A percentile compares a stretch with the other conserved stretches of the same genome.
phyloP scores from a whole-genome alignment of 2,797 vertebrate genomes.

The Liparis tanakae region DNA sequence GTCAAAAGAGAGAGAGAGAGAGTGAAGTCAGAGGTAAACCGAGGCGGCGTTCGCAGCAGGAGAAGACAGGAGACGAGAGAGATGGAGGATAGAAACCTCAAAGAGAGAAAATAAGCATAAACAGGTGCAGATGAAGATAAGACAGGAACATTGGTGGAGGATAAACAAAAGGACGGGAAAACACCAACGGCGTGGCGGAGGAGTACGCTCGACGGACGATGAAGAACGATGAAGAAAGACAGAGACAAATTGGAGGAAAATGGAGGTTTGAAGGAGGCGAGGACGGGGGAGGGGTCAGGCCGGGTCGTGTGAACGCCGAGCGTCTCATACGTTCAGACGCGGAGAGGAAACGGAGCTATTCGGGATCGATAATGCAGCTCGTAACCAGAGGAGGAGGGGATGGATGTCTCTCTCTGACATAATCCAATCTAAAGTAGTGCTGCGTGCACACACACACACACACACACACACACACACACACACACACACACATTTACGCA shows the following conservation, averaged over 20 bases:
- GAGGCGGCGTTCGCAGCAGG: slow-evolving; percentile 19
- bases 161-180: slow-evolving; percentile 42
- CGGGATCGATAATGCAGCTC: slow-evolving; percentile 77
- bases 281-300: slow-evolving; percentile 28
- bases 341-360: slow-evolving; percentile 79
- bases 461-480: slow-evolving; percentile 33
- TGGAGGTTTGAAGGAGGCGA: slow-evolving; percentile 36
- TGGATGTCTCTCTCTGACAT: slow-evolving; percentile 73
- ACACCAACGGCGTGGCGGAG: slow-evolving; percentile 5
- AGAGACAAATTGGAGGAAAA: slow-evolving; percentile 44
- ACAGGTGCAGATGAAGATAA: slow-evolving; percentile 53
- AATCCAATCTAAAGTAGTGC: slow-evolving; percentile 78
- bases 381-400: slow-evolving; percentile 65
- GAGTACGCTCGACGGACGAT: slow-evolving; percentile 17
- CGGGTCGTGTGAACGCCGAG: slow-evolving; percentile 53
- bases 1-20: neutral
- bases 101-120: slow-evolving; percentile 31
- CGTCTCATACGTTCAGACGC: slow-evolving; percentile 79
- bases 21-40: slow-evolving; percentile 26
- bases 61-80: slow-evolving; percentile 19
- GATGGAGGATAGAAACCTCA: slow-evolving; percentile 23
- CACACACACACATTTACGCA: slow-evolving; percentile 32
- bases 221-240: slow-evolving; percentile 43
- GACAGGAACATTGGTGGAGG: slow-evolving; percentile 30
- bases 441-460: slow-evolving; percentile 17